Evolutionary conservation across 2,888 invertebrate genomes (phyloP).

Genomic region (Dusona sp.): DNA sequence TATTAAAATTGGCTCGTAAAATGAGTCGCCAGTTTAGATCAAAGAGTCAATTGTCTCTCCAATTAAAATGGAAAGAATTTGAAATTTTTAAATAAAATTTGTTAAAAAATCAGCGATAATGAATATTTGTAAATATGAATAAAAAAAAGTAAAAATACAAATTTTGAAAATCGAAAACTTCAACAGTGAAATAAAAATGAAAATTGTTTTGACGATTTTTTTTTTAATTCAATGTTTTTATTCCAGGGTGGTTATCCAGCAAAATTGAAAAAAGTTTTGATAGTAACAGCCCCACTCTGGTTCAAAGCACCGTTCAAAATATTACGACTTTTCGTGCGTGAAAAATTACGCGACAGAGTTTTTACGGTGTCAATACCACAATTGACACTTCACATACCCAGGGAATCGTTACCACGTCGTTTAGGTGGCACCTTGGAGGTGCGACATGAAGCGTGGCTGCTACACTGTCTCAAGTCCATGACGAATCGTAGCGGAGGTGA

Average conservation of each 20-base stretch:
- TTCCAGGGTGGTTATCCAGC: constrained; percentile 98
- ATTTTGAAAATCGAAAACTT: neutral
- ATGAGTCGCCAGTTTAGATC: no score
- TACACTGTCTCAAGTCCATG: constrained; percentile 92
- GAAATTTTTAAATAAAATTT: no score
- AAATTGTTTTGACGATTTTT: constrained; percentile 4
- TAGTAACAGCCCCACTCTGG: constrained; percentile 99
- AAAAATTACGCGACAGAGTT: constrained; percentile 97
- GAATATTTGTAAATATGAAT: neutral
- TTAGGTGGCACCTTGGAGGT: constrained; percentile 95
- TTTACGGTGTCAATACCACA: constrained; percentile 97
- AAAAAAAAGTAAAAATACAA: neutral
- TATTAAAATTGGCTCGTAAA: neutral
- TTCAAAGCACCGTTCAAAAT: constrained; percentile 99
- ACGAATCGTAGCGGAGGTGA: constrained; percentile 90
- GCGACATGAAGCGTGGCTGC: constrained; percentile 96
- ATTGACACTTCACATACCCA: constrained; percentile 95
- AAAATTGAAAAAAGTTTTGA: constrained; percentile 97
- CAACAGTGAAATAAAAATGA: neutral
- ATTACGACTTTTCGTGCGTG: constrained; percentile 96
- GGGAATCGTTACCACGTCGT: constrained; percentile 94
- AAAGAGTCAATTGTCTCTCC: no score
- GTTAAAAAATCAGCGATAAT: neutral
- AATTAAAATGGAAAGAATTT: no score
- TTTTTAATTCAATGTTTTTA: constrained; percentile 3